Conservation (phyloP, 2,888 invertebrate genomes). For the Lamproptera curius region DNA sequence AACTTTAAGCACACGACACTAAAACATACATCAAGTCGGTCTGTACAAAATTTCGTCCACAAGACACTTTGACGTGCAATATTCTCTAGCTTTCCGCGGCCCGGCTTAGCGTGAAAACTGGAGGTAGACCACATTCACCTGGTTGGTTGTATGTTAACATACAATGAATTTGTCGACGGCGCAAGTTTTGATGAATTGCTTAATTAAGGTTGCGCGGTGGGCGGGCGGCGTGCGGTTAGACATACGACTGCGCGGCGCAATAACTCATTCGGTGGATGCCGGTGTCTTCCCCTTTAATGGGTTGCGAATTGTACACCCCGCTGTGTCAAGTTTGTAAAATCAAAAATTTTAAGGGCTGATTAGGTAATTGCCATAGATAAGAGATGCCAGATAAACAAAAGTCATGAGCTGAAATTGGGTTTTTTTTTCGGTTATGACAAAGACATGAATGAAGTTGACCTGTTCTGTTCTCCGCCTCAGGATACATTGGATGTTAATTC, state of each 20-base stretch:
- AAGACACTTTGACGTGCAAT: constrained; percentile 16
- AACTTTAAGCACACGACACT: constrained; percentile 21
- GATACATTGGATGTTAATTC: too few relatives aligned
- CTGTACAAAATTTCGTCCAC: too few relatives aligned
- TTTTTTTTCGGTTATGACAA: too few relatives aligned
- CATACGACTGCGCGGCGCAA: constrained; percentile 12
- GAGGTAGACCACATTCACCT: constrained; percentile 12
- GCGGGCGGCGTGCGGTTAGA: constrained; percentile 11
- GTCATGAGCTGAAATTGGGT: too few relatives aligned
- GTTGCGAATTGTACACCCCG: too few relatives aligned
- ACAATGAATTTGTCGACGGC: constrained; percentile 24
- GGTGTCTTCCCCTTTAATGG: not conserved
- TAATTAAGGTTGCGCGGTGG: constrained; percentile 23
- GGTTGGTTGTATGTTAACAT: constrained; percentile 18
- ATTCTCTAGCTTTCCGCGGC: not conserved
- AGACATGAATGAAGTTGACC: too few relatives aligned
- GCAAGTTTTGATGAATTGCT: constrained; percentile 25
- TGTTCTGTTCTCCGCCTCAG: too few relatives aligned
- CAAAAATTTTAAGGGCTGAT: too few relatives aligned
- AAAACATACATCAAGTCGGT: constrained; percentile 20
- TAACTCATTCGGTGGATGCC: constrained; percentile 7
- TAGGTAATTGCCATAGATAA: not conserved
- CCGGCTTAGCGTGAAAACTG: constrained; percentile 3
- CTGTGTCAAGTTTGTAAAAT: too few relatives aligned
- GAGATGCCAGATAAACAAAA: not conserved